A percentile compares a stretch with the other conserved stretches of the same genome.
Conservation (phyloP, 2,888 invertebrate genomes). For the Caenorhabditis sp. region DNA sequence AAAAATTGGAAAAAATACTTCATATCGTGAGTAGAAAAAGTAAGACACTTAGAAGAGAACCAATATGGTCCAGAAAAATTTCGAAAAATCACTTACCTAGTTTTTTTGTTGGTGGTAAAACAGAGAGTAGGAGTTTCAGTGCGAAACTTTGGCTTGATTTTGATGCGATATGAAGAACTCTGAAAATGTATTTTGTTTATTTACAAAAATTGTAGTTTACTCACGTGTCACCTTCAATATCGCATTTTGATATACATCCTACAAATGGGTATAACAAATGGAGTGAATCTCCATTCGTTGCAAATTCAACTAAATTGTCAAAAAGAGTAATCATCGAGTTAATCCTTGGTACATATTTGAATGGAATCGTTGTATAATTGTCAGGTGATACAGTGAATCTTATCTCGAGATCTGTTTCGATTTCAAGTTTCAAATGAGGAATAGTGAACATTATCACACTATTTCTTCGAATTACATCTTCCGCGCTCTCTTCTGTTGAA, state of each 20-base stretch:
- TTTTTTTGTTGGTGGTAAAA: conserved; percentile 30
- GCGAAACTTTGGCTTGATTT: conserved; percentile 57
- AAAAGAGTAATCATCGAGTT: conserved; percentile 5
- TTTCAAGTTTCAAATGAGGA: conserved; percentile 23
- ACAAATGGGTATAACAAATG: conserved; percentile 41
- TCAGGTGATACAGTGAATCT: conserved; percentile 22
- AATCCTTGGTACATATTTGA: conserved; percentile 30
- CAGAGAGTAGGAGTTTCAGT: conserved; percentile 67
- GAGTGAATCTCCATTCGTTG: conserved; percentile 44
- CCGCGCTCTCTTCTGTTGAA: conserved; percentile 12
- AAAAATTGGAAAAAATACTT: conserved; percentile 6
- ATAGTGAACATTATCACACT: conserved; percentile 38
- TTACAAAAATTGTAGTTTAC: conserved; percentile 1
- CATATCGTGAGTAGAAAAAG: no score
- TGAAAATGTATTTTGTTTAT: conserved; percentile 22
- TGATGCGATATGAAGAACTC: conserved; percentile 58
- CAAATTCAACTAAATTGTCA: conserved; percentile 46
- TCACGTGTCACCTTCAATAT: conserved; percentile 43
- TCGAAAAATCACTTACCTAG: conserved; percentile 18
- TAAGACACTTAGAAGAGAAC: no score
- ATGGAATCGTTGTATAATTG: conserved; percentile 35
- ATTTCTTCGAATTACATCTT: conserved; percentile 20
- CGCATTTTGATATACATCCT: conserved; percentile 27
- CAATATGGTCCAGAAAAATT: no score
- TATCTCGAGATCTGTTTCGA: conserved; percentile 17